Evolutionary conservation across 2,113 vertebrate species (phyloP), one percentile per base, ranked within the genome.

Genomic region (Protomyctophum bolini): DNA sequence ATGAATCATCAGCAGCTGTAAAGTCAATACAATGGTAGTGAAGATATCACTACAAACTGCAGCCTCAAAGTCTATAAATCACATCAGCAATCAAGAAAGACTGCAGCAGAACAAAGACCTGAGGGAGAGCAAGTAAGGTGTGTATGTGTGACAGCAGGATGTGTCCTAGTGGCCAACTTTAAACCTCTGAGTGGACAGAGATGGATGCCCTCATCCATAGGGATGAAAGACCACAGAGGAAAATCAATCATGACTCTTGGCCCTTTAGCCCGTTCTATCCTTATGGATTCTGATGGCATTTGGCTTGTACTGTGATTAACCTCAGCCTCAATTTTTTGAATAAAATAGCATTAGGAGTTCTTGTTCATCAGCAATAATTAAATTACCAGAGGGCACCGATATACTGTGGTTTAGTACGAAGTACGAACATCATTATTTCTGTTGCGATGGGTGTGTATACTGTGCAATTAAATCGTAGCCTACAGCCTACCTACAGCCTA

Each of bases 281-380:
- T 15, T 21, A 47, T 67, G 9, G 28, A 66, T 48, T 63, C 29
- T 60, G 33, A 49, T n/a, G 28, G 46, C 60, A 47, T 69, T 28
- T 8, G 50, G 29, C 29, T 56, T 58, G n/a, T 14, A 6, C 50
- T 54, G 56, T 48, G 62, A 46, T 67, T 55, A 67, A 63, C 58
- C 49, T 56, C 14, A 51, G 12, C 4, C 8, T 45, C 47, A 68
- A 10, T 66, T 52, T 21, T 51, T 69, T 58, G 48, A 70, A 51
- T 63, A 49, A 41, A 41, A 51, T 29, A 61, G 49, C 52, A 63
- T 63, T 55, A 68, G 46, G 45, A 72, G 64, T 63, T 70, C 52
- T 75, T 28, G 73, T 75, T 50, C 10, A 41, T 4, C 33, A 62
- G 56, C 50, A 49, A 73, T 61, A 78, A 69, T 76, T 8, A 65